Base-by-base conservation (phyloP, 1,140 invertebrate genomes). In the Idris sp. region DNA sequence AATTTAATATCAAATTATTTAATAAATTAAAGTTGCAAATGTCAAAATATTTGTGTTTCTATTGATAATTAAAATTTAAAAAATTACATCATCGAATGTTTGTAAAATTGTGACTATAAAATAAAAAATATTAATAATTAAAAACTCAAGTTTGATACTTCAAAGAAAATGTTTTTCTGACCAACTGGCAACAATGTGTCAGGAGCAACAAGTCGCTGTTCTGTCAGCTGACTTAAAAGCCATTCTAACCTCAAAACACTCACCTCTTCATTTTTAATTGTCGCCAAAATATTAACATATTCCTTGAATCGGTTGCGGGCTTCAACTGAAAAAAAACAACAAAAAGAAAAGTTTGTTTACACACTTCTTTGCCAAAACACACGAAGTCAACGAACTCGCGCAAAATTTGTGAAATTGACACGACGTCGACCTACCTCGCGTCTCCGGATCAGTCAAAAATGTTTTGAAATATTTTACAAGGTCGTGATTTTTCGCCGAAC, bases 221-320 rank as follows among this genome's bases (percentile, higher is more conserved):
- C 77, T 79, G 73, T 83, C 80, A 79, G 74, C 65, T 33, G 31
- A n/a, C n/a, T n/a, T 41, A 38, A 64, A 59, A 43, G 44, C 18
- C 18, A 15, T 14, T 18, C 54, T 72, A 46, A 49, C 26, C 14
- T 53, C 36, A 14, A 49, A 67, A 61, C 46, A 81, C 83, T 62
- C 64, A 88, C 86, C 82, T 91, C 91, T 81, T 93, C 92, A 73
- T 90, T 91, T 82, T 92, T 95, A 38, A 97, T 95, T 4, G 92
- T 93, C 2, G 96, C 95, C 64, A 98, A 86, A 25, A 91, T 91
- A 83, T 97, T 98, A 2, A 98, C 95, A 86, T 94, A 96, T 59
- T 96, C 93, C 88, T 97, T 97, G 82, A 98, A 98, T 72, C 92
- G 91, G 72, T 91, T 92, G 74, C 95, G 89, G 1, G 95, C 94